A percentile compares a stretch with the other conserved stretches of the same genome.
These are phyloP conservation scores for Seriola rivoliana DNA, from an alignment of 2,113 vertebrate species.

Conservation along the genomic window DNA sequence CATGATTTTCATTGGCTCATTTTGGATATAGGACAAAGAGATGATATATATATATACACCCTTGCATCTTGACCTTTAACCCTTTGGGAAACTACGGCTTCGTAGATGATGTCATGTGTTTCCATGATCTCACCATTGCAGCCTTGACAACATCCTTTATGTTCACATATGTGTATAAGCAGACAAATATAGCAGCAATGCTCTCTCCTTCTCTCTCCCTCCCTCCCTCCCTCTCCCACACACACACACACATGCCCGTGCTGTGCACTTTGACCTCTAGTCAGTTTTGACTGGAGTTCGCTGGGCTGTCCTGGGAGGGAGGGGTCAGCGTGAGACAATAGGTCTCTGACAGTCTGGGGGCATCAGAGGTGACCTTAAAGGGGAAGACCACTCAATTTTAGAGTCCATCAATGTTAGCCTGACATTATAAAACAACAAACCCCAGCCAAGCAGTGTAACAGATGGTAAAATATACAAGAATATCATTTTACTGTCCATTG, in stretches of 20 bases:
- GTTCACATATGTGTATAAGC: conserved; percentile 29
- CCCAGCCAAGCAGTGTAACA: background rate
- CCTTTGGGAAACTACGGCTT: background rate
- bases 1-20: too few relatives aligned
- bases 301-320: conserved; percentile 43
- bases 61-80: background rate
- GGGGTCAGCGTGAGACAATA: conserved; percentile 71
- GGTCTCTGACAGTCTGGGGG: conserved; percentile 48
- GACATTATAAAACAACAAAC: conserved; percentile 2
- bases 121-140: conserved; percentile 35
- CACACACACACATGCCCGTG: background rate
- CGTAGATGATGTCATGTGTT: conserved; percentile 58
- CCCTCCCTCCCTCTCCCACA: background rate
- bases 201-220: background rate
- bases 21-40: background rate
- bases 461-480: background rate
- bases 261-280: conserved; percentile 57
- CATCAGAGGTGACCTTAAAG: conserved; percentile 46
- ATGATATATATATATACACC: background rate
- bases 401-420: conserved; percentile 10
- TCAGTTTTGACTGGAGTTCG: conserved; percentile 48
- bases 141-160: conserved; percentile 50
- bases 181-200: conserved; percentile 64
- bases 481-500: background rate
- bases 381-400: conserved; percentile 25